Evolutionary conservation across 2,113 vertebrate genomes (phyloP).

Genomic region (Anguilla japonica): DNA sequence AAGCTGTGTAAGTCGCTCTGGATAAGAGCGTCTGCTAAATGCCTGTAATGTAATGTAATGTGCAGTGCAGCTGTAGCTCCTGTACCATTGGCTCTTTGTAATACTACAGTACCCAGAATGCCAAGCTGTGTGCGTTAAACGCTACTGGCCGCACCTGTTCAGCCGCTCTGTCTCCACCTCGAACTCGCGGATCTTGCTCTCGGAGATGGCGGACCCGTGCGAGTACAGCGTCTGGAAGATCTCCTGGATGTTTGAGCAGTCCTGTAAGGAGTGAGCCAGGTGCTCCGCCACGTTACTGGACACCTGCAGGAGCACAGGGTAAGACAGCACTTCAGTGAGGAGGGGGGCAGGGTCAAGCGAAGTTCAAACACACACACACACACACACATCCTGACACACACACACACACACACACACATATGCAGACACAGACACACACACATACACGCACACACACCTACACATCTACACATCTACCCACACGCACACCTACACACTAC

Average conservation of each 20-base stretch:
- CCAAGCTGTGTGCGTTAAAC: too few relatives aligned
- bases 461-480: background rate
- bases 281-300: conserved; percentile 84
- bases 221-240: conserved; percentile 88
- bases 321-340: background rate
- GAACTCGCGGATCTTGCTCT: conserved; percentile 85
- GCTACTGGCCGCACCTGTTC: conserved; percentile 73
- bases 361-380: too few relatives aligned
- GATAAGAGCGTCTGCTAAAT: too few relatives aligned
- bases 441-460: background rate
- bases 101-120: too few relatives aligned
- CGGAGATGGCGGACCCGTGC: conserved; percentile 83
- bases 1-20: too few relatives aligned
- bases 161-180: conserved; percentile 85
- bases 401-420: background rate
- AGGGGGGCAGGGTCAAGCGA: too few relatives aligned
- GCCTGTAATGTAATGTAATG: too few relatives aligned
- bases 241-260: conserved; percentile 87
- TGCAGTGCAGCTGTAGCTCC: too few relatives aligned
- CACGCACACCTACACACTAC: conserved; percentile 3
- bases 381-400: background rate
- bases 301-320: conserved; percentile 61
- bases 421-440: background rate
- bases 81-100: too few relatives aligned
- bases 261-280: conserved; percentile 84